Percentiles rank a stretch among this genome's conserved stretches.
Conservation (phyloP, 2,113 vertebrate genomes). For the Limanda limanda region DNA sequence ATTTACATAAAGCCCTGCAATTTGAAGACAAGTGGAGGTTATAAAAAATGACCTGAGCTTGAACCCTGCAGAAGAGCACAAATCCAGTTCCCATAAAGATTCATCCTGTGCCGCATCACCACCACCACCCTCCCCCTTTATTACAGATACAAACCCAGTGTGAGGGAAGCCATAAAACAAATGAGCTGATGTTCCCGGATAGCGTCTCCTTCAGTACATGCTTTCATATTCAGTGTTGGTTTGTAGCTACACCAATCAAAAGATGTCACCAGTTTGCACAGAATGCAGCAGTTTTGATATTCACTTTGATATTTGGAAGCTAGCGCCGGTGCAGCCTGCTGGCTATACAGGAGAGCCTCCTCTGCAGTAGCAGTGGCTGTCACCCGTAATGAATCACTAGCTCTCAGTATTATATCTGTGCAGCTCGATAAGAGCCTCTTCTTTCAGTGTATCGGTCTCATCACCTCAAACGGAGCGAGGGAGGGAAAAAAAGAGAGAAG, state of each 20-base stretch:
- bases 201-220: conserved; percentile 39
- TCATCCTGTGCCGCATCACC: conserved; percentile 21
- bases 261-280: conserved; percentile 27
- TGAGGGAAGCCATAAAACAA: conserved; percentile 65
- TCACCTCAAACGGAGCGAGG: conserved; percentile 47
- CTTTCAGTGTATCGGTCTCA: conserved; percentile 71
- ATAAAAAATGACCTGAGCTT: conserved; percentile 63
- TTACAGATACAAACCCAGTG: conserved; percentile 49
- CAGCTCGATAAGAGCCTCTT: conserved; percentile 73
- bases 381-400: conserved; percentile 79
- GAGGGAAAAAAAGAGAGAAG: background rate
- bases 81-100: conserved; percentile 58
- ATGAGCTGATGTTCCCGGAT: conserved; percentile 54
- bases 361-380: conserved; percentile 53
- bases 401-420: conserved; percentile 70
- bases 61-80: conserved; percentile 62
- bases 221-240: conserved; percentile 6
- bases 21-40: conserved; percentile 2
- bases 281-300: conserved; percentile 45
- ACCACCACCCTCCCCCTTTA: conserved; percentile 46
- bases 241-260: conserved; percentile 38
- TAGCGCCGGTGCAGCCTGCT: background rate
- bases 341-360: conserved; percentile 20
- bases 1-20: conserved; percentile 35
- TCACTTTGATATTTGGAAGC: conserved; percentile 38